Conservation (phyloP, 2,797 vertebrate genomes). For the Zenarchopterus dispar region DNA sequence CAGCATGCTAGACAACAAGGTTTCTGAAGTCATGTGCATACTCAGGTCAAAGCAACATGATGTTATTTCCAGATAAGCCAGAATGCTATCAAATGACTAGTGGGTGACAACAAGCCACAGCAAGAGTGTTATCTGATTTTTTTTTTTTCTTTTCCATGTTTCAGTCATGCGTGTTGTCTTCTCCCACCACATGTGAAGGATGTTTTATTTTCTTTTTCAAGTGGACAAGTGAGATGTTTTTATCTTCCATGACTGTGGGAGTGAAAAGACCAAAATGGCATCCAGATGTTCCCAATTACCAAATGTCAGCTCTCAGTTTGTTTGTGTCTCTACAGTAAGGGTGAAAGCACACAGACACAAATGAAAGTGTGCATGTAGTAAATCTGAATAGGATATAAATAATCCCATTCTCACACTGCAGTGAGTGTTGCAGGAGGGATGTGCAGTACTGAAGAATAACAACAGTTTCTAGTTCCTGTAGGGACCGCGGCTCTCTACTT, state of each 20-base stretch:
- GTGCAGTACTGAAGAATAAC: neutral
- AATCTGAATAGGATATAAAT: conserved; percentile 44
- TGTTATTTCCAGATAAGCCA: neutral
- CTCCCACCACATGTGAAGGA: conserved; percentile 13
- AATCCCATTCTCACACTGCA: conserved; percentile 29
- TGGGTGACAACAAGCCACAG: conserved; percentile 10
- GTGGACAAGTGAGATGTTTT: conserved; percentile 52
- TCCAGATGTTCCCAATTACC: conserved; percentile 73
- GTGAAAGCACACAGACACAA: conserved; percentile 34
- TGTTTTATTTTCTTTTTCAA: conserved; percentile 34
- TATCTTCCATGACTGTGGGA: conserved; percentile 40
- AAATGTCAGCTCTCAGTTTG: conserved; percentile 43
- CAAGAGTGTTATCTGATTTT: neutral
- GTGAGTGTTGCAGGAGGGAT: conserved; percentile 11
- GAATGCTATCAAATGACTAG: neutral
- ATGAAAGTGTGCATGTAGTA: conserved; percentile 39
- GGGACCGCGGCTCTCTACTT: conserved; percentile 9
- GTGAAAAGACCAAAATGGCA: conserved; percentile 57
- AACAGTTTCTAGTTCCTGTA: neutral
- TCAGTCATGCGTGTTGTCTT: conserved; percentile 11
- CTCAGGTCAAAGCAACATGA: neutral
- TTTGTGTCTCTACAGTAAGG: conserved; percentile 58
- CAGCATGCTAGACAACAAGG: neutral
- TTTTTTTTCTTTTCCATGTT: conserved; percentile 3
- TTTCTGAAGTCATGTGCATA: too few species aligned